phyloP scores from a whole-genome alignment of 2,797 vertebrate genomes.

The Hydrophis major region DNA sequence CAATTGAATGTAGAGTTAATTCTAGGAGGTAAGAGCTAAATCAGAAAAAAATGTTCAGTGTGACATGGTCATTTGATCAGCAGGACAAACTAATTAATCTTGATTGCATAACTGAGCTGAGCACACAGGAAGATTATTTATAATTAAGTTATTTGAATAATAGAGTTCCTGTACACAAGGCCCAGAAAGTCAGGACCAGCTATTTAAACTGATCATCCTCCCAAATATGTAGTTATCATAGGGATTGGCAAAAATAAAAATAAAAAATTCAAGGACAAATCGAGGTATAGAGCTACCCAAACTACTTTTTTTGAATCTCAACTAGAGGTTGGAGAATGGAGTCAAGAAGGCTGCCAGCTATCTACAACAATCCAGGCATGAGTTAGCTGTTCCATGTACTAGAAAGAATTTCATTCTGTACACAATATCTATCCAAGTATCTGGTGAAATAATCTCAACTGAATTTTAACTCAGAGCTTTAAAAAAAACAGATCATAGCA shows the following conservation, averaged over 20 bases:
- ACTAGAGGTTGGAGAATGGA: neutral
- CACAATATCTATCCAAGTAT: neutral
- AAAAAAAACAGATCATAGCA: neutral
- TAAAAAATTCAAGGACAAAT: neutral
- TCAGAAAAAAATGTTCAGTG: neutral
- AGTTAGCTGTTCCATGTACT: neutral
- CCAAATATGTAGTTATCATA: neutral
- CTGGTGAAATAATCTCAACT: neutral
- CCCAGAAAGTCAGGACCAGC: neutral
- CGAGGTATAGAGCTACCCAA: neutral
- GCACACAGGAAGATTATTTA: neutral
- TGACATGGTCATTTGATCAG: neutral
- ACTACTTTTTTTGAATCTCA: neutral
- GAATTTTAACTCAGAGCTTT: neutral
- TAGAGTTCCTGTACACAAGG: neutral
- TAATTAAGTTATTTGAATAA: neutral
- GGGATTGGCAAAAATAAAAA: neutral
- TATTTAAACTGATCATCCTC: neutral
- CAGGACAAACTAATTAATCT: neutral
- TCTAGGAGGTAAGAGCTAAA: neutral
- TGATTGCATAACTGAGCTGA: neutral
- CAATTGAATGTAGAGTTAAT: neutral
- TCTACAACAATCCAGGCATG: neutral
- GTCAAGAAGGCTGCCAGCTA: neutral
- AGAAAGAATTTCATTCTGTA: neutral